A percentile compares a stretch with the other conserved stretches of the same genome.
phyloP scores from a whole-genome alignment of 1,140 invertebrate species.

The Lepidurus couesii region DNA sequence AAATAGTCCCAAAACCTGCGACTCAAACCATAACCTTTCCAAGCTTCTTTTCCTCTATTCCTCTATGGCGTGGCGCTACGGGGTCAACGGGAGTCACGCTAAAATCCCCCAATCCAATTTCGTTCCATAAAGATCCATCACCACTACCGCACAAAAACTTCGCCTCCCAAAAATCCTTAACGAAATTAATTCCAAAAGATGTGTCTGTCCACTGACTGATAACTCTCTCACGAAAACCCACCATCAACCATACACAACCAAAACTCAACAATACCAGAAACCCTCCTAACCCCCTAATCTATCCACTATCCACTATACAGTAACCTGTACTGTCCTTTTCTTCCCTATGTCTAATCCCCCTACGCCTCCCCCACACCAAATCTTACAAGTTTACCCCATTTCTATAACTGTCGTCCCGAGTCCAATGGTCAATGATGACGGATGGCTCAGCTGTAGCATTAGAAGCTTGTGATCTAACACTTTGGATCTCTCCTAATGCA shows the following conservation, averaged over 20 bases:
- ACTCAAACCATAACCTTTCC: too few species aligned
- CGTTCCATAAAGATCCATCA: background rate
- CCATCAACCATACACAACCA: background rate
- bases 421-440: conserved; percentile 9
- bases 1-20: too few species aligned
- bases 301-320: background rate
- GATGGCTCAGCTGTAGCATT: conserved; percentile 15
- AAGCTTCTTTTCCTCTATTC: too few species aligned
- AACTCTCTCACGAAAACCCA: background rate
- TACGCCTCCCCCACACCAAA: background rate
- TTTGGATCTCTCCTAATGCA: conserved; percentile 8
- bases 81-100: background rate
- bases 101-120: background rate
- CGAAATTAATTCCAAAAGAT: background rate
- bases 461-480: conserved; percentile 22
- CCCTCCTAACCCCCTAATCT: background rate
- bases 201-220: background rate
- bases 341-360: background rate
- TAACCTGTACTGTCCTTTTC: background rate
- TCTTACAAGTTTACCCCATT: background rate
- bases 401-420: background rate
- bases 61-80: too few species aligned
- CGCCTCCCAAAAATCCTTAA: background rate
- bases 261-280: background rate
- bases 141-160: background rate